Evolutionary conservation across 2,113 vertebrate species (phyloP), one percentile per base, ranked within the genome.

Genomic region (Eulemur macaco): DNA sequence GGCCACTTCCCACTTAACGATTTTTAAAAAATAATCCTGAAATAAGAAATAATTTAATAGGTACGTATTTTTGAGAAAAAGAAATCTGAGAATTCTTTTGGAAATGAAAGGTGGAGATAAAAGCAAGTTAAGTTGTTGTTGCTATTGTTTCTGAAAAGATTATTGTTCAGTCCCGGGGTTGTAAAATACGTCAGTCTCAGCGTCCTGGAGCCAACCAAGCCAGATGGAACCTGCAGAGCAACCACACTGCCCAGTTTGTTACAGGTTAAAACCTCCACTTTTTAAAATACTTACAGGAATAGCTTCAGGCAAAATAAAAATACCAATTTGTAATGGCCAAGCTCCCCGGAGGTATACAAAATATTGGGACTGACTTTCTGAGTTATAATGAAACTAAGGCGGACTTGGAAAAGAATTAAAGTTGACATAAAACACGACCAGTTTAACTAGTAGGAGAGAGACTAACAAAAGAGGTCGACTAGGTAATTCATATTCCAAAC

Each of bases 231-330:
- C 73, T 58, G 25, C 77, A 95, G 96, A 98, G 63, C 39, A 39
- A 11, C 0, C 66, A 94, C 83, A 92, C 69, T 96, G 88, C 95
- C 97, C 52, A 58, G 84, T 91, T 73, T 94, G 97, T 52, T 14
- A 91, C 73, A 86, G 71, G 90, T 88, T 95, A 86, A 37, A 74
- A 31, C 86, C 45, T 91, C 60, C 29, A 3, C 27, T 98, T 98
- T 96, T 89, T 92, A 96, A 98, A 96, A 97, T 86, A 95, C 95
- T 88, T 52, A 42, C 68, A 95, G 89, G 93, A 95, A 98, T 97
- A 95, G 98, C 97, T 98, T 97, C 96, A 90, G 97, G 96, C 94
- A 97, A 97, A 95, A 97, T 81, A 98, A 98, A 97, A 78, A 6
- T 96, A 98, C 98, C 96, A 97, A 96, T 98, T 98, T 96, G 96